These are phyloP conservation scores for Pagrus major DNA, from an alignment of 2,113 vertebrate genomes.

Conservation along the genomic window DNA sequence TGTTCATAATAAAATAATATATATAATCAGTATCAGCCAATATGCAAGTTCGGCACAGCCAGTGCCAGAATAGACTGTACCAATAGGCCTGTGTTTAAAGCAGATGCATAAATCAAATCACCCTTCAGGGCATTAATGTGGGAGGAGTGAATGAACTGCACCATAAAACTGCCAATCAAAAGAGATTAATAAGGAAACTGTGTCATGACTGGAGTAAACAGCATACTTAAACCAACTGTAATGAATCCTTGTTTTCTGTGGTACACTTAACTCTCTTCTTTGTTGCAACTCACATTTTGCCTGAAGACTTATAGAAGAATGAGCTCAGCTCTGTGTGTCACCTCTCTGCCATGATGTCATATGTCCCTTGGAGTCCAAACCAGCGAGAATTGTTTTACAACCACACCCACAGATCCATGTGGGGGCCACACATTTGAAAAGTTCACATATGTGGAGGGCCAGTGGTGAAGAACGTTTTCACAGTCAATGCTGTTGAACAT, in stretches of 20 bases:
- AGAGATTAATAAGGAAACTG: constrained; percentile 8
- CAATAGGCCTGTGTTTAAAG: not conserved
- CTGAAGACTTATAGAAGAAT: not conserved
- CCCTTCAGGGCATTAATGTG: not conserved
- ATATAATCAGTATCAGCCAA: too few species aligned
- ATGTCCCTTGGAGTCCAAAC: constrained; percentile 19
- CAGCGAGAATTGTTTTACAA: constrained; percentile 24
- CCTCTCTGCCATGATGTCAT: constrained; percentile 38
- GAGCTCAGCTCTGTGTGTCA: constrained; percentile 12
- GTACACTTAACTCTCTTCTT: too few species aligned
- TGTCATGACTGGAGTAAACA: not conserved
- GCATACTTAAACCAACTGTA: not conserved
- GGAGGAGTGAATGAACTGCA: constrained; percentile 21
- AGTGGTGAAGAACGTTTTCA: not conserved
- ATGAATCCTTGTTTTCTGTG: not conserved
- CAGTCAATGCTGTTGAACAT: constrained; percentile 16
- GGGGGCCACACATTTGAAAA: constrained; percentile 3
- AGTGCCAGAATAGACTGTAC: constrained; percentile 12
- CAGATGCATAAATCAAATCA: constrained; percentile 35
- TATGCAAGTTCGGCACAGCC: too few species aligned
- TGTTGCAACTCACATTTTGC: not conserved
- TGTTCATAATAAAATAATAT: too few species aligned
- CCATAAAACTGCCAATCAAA: constrained; percentile 38
- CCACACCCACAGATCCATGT: constrained; percentile 57
- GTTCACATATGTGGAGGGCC: not conserved